Evolutionary conservation across 2,888 invertebrate species (phyloP).

Genomic region (Parthenolecanium corni): DNA sequence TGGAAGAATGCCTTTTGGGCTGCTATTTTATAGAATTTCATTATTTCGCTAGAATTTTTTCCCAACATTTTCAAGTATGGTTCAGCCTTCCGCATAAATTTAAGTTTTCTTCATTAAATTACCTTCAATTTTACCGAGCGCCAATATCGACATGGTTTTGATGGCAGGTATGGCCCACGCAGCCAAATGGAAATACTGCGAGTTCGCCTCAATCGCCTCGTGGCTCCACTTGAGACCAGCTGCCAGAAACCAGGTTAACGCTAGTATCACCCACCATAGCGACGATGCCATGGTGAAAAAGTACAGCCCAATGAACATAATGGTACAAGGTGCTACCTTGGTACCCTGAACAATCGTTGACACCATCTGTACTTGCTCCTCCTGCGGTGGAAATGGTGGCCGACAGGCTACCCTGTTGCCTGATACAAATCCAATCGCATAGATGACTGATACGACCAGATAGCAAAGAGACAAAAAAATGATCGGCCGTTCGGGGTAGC

Average conservation of each 20-base stretch:
- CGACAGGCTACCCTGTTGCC: constrained; percentile 74
- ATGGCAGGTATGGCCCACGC: constrained; percentile 97
- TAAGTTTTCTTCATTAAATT: no score
- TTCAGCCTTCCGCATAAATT: no score
- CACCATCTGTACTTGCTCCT: constrained; percentile 60
- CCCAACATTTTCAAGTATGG: no score
- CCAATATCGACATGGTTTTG: constrained; percentile 87
- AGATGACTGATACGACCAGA: constrained; percentile 83
- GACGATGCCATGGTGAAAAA: constrained; percentile 95
- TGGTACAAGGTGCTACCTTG: constrained; percentile 72
- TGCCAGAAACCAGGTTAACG: constrained; percentile 91
- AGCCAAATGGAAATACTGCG: constrained; percentile 90
- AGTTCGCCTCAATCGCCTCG: constrained; percentile 94
- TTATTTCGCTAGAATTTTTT: no score
- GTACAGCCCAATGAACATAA: constrained; percentile 89
- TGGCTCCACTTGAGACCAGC: constrained; percentile 96
- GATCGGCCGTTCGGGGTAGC: constrained; percentile 95
- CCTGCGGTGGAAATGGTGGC: constrained; percentile 59
- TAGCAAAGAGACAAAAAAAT: constrained; percentile 95
- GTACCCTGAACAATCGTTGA: constrained; percentile 80
- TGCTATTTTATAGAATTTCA: no score
- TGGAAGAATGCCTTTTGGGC: no score
- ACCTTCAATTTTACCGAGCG: constrained; percentile 94
- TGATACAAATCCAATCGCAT: constrained; percentile 73
- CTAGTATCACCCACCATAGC: constrained; percentile 95